phyloP scores from a whole-genome alignment of 2,113 vertebrate genomes.

The Pionites leucogaster region DNA sequence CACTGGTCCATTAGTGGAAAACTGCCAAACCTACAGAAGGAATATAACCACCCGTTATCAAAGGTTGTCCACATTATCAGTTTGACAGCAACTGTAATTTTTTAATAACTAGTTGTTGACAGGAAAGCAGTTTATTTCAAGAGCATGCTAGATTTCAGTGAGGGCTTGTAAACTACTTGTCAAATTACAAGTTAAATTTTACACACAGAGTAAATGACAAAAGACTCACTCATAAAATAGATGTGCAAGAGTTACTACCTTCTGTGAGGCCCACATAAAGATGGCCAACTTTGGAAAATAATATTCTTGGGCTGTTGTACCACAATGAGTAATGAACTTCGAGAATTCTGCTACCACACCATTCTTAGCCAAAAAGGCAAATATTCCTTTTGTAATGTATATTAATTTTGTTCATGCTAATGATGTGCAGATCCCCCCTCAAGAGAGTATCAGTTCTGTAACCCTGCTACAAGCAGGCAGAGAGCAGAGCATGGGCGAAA shows the following conservation, averaged over 20 bases:
- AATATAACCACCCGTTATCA: neutral
- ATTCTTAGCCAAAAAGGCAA: neutral
- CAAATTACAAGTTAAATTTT: neutral
- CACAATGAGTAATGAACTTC: neutral
- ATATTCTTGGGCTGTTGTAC: neutral
- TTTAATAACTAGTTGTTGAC: neutral
- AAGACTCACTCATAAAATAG: neutral
- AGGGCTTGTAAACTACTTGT: neutral
- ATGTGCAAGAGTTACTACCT: neutral
- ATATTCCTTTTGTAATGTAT: neutral
- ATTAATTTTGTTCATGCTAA: neutral
- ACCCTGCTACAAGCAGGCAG: neutral
- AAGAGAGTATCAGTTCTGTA: neutral
- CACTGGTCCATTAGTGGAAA: slow-evolving; percentile 83
- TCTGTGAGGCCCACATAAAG: neutral
- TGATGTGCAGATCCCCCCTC: neutral
- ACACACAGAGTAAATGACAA: neutral
- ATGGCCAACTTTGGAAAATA: neutral
- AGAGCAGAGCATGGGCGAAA: neutral
- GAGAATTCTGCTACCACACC: neutral
- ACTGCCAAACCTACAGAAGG: slow-evolving; percentile 85
- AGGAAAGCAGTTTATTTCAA: neutral
- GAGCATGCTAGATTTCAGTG: neutral
- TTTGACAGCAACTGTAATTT: neutral
- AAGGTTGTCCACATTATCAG: neutral